Conservation (phyloP, 2,888 invertebrate genomes). For the Pachycephus smyrnensis region DNA sequence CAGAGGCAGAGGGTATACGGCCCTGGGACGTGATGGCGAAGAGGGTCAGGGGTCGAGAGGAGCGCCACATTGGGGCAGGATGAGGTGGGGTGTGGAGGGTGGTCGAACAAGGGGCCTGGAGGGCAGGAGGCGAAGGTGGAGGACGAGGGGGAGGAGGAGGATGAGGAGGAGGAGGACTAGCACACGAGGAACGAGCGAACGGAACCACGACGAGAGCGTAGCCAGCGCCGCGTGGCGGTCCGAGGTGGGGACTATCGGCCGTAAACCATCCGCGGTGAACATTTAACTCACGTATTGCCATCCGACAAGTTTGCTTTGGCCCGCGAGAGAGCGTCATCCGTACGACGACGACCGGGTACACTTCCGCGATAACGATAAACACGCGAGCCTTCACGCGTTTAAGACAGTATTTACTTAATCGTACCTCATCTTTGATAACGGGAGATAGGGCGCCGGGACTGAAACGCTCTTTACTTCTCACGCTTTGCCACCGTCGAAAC, state of each 20-base stretch:
- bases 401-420: neutral
- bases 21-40: slow-evolving; percentile 14
- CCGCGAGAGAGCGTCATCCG: slow-evolving; percentile 59
- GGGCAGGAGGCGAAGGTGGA: slow-evolving; percentile 9
- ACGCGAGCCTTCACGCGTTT: neutral
- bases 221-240: slow-evolving; percentile 69
- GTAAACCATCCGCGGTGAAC: slow-evolving; percentile 69
- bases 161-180: slow-evolving; percentile 31
- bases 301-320: slow-evolving; percentile 68
- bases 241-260: slow-evolving; percentile 74
- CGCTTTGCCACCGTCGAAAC: neutral
- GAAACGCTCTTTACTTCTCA: neutral
- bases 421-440: neutral
- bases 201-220: slow-evolving; percentile 30
- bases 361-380: slow-evolving; percentile 9
- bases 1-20: slow-evolving; percentile 3
- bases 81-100: slow-evolving; percentile 31
- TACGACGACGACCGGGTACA: slow-evolving; percentile 6
- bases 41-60: slow-evolving; percentile 26
- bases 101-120: slow-evolving; percentile 17
- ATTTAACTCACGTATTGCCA: slow-evolving; percentile 69
- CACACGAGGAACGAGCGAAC: slow-evolving; percentile 40
- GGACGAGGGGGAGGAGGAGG: slow-evolving; percentile 14
- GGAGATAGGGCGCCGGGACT: neutral
- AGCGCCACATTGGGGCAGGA: slow-evolving; percentile 25